Conservation (phyloP, 2,888 invertebrate species). For the Lysandra coridon region DNA sequence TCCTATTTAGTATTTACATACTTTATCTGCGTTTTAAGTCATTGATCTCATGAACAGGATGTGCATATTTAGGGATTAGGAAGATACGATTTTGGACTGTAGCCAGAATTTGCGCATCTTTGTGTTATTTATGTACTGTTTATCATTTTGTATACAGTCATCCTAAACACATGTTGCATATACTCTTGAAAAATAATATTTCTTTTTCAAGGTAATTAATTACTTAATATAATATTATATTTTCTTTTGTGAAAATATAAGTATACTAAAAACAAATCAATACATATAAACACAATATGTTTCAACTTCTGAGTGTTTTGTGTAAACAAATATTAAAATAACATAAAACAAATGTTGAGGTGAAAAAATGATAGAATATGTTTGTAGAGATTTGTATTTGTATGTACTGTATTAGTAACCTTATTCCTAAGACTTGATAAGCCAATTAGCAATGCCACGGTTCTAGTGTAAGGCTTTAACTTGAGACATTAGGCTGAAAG, state of each 20-base stretch:
- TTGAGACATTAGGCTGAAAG: background rate
- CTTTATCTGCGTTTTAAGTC: background rate
- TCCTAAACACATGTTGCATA: background rate
- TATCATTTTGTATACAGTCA: background rate
- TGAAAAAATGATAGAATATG: background rate
- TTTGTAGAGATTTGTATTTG: background rate
- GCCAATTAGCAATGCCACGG: slow-evolving; percentile 37
- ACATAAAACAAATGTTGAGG: background rate
- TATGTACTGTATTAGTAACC: background rate
- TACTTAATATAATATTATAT: background rate
- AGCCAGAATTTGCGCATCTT: background rate
- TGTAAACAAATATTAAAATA: background rate
- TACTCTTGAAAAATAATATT: background rate
- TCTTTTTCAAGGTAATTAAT: background rate
- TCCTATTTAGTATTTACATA: background rate
- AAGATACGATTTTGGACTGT: background rate
- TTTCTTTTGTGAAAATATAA: background rate
- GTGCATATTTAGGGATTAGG: background rate
- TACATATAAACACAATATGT: no score
- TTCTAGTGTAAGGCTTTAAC: slow-evolving; percentile 5
- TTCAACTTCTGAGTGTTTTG: background rate
- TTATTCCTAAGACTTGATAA: slow-evolving; percentile 35
- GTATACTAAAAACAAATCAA: background rate
- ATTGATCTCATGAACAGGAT: slow-evolving; percentile 21
- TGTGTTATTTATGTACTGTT: slow-evolving; percentile 3